phyloP scores from a whole-genome alignment of 1,140 invertebrate genomes.

The Bombus waltoni region DNA sequence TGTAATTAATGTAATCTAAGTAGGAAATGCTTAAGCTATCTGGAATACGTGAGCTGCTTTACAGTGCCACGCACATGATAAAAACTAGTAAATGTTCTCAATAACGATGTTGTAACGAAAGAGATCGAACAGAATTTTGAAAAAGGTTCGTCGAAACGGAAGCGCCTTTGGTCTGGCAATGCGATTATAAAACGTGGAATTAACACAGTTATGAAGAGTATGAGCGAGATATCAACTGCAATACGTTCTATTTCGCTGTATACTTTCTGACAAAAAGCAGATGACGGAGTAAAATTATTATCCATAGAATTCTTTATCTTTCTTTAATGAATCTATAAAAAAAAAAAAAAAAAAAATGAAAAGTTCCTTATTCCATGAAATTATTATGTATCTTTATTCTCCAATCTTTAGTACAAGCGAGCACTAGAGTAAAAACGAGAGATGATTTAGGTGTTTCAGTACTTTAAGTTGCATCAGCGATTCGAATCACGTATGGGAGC shows the following conservation, averaged over 20 bases:
- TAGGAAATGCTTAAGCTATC: slow-evolving; percentile 37
- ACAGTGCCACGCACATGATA: neutral
- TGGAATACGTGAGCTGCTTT: slow-evolving; percentile 23
- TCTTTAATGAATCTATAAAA: too few species aligned
- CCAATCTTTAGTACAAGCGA: neutral
- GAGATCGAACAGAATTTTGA: neutral
- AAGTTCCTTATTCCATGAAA: too few species aligned
- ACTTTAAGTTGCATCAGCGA: neutral
- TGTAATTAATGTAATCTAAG: slow-evolving; percentile 58
- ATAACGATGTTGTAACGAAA: neutral
- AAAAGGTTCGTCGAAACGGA: neutral
- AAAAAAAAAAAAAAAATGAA: too few species aligned
- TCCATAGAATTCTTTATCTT: too few species aligned
- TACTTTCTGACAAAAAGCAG: neutral
- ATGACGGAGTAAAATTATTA: too few species aligned
- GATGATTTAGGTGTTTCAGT: neutral
- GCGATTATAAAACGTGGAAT: neutral
- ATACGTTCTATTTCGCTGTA: neutral
- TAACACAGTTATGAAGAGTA: too few species aligned
- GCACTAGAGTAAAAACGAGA: neutral
- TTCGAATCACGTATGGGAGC: neutral
- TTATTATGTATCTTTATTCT: neutral
- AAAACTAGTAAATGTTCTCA: neutral
- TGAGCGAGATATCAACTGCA: too few species aligned
- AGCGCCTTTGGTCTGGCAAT: neutral